phyloP scores from a whole-genome alignment of 53 echinoderm and acorn worm genomes.

The Mesocentrotus franciscanus region DNA sequence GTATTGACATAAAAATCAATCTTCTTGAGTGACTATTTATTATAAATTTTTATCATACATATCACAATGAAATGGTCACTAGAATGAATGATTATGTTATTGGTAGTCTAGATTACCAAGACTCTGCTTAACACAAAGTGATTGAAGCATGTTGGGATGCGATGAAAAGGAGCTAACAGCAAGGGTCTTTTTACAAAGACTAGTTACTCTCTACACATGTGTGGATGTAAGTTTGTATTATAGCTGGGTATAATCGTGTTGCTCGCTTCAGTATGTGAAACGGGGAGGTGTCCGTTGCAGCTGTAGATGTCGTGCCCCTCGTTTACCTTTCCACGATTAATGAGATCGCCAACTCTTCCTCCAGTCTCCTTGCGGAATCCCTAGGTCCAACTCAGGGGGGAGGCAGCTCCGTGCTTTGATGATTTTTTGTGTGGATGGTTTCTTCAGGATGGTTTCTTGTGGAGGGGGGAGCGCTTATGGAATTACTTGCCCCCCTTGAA shows the following conservation, averaged over 20 bases:
- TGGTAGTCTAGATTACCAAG: too few relatives aligned
- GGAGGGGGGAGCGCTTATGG: neutral
- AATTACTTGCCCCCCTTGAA: neutral
- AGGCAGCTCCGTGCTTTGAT: neutral
- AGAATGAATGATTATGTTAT: too few relatives aligned
- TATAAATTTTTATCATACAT: too few relatives aligned
- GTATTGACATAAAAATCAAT: neutral
- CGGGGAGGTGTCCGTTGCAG: conserved; percentile 9
- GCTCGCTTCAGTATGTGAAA: neutral
- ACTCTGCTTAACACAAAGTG: too few relatives aligned
- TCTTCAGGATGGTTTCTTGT: neutral
- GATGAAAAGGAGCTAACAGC: neutral
- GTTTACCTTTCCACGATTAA: neutral
- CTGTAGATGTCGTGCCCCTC: neutral
- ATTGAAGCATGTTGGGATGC: too few relatives aligned
- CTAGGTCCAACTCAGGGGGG: neutral
- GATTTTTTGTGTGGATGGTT: neutral
- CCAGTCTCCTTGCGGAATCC: neutral
- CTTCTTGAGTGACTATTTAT: neutral
- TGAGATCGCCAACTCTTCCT: neutral
- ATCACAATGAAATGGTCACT: too few relatives aligned
- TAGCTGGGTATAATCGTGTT: neutral
- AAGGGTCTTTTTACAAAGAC: neutral
- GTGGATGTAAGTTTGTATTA: neutral
- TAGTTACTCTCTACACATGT: neutral